Evolutionary conservation across 1,140 invertebrate species (phyloP).

Genomic region (Heliothis virescens): DNA sequence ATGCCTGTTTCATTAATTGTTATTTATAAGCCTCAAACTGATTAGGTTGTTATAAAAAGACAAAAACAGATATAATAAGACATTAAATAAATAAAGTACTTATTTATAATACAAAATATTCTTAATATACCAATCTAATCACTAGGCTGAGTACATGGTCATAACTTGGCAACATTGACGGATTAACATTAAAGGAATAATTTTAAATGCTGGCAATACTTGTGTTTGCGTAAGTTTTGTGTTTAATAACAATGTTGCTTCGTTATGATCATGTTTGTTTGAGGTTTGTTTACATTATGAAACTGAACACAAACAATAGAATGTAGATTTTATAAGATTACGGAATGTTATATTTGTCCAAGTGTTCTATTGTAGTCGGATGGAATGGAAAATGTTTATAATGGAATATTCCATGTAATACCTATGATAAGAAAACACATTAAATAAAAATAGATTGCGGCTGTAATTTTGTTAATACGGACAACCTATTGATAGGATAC

Average conservation of each 20-base stretch:
- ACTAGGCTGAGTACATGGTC: constrained; percentile 49
- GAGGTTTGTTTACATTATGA: constrained; percentile 43
- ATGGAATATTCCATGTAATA: neutral
- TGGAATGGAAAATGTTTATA: neutral
- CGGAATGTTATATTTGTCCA: constrained; percentile 10
- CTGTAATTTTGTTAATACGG: neutral
- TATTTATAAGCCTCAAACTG: neutral
- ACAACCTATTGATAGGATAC: neutral
- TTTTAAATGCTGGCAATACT: constrained; percentile 17
- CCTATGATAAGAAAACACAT: neutral
- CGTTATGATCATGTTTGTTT: constrained; percentile 20
- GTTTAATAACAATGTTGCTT: neutral
- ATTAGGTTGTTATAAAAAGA: constrained; percentile 34
- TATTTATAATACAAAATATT: constrained; percentile 56
- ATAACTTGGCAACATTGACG: constrained; percentile 33
- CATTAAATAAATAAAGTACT: constrained; percentile 50
- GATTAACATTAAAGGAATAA: neutral
- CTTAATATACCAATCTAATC: constrained; percentile 67
- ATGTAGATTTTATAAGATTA: neutral
- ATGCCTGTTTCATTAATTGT: neutral
- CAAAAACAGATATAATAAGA: neutral
- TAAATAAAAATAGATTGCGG: neutral
- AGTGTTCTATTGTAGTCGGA: neutral
- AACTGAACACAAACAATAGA: constrained; percentile 29
- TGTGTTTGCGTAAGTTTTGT: neutral